phyloP scores from a whole-genome alignment of 1,140 invertebrate genomes.

The Brachionus sp. region DNA sequence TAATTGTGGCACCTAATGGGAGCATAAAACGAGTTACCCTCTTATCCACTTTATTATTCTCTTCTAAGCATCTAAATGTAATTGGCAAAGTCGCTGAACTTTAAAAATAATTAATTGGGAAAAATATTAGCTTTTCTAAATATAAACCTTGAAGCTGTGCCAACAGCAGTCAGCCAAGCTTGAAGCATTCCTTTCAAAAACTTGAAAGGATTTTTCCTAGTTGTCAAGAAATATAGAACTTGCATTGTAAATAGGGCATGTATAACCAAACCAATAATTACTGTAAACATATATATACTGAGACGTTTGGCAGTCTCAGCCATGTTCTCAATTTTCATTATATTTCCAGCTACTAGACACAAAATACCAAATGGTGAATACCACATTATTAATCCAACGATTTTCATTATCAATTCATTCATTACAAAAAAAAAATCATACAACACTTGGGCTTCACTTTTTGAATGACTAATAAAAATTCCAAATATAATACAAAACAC shows the following conservation, averaged over 20 bases:
- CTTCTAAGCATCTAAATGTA: slow-evolving; percentile 78
- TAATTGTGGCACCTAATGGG: slow-evolving; percentile 61
- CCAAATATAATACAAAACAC: slow-evolving; percentile 63
- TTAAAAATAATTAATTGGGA: slow-evolving; percentile 59
- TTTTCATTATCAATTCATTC: slow-evolving; percentile 62
- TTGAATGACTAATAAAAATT: slow-evolving; percentile 60
- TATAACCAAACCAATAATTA: slow-evolving; percentile 76
- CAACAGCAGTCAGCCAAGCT: slow-evolving; percentile 63
- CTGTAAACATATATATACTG: slow-evolving; percentile 52
- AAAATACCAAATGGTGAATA: slow-evolving; percentile 82
- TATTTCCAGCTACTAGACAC: slow-evolving; percentile 86
- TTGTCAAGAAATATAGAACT: slow-evolving; percentile 62
- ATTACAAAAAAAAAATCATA: slow-evolving; percentile 61
- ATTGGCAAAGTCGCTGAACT: slow-evolving; percentile 85
- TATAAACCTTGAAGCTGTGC: slow-evolving; percentile 49
- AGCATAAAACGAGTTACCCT: slow-evolving; percentile 54
- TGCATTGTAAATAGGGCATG: slow-evolving; percentile 82
- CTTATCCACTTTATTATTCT: slow-evolving; percentile 46
- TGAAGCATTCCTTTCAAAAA: slow-evolving; percentile 63
- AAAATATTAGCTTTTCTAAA: neutral
- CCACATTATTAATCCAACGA: slow-evolving; percentile 59
- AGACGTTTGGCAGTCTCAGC: slow-evolving; percentile 13
- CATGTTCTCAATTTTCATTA: slow-evolving; percentile 44
- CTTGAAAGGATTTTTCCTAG: slow-evolving; percentile 60
- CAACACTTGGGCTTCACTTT: slow-evolving; percentile 58